Base-by-base conservation (phyloP, 2,888 invertebrate species). In the Drosophila mettleri region DNA sequence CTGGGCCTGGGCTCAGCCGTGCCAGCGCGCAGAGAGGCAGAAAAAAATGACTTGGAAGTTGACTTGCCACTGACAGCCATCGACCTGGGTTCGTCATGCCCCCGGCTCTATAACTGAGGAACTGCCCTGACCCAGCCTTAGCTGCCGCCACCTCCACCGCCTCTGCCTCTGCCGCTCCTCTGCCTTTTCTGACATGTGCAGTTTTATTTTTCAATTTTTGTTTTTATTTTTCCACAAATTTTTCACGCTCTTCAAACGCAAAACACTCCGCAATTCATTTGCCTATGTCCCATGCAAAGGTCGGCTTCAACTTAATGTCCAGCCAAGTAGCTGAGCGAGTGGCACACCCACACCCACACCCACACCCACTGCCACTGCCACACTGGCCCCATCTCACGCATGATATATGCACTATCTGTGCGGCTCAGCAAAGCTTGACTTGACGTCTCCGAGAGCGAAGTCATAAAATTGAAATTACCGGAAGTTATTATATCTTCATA, bases 401-500 rank as follows among this genome's bases (percentile, higher is more conserved):
- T 83, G 83, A 83, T 80, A 75, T 86, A 83, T 88, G 78, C 65
- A 78, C 75, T 75, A 57, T 45, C 39, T 51, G 24, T 45, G 31
- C 60, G 64, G 59, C 55, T 72, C 75, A 71, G 78, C 88, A 78
- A 83, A 80, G 83, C 80, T 65, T 73, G 74, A 69, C 69, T 62
- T 74, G 63, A 82, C 80, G 70, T 70, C 81, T 84, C 29, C 68
- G 38, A 62, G 55, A 78, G 65, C 62, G 68, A 41, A 58, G 76
- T 87, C 81, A 76, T 88, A 86, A 80, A 78, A 80, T 71, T 77
- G 82, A 89, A 88, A 90, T 89, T 86, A 89, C 90, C 91, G 90
- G 90, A 90, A 90, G 90, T 91, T 91, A 90, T 90, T 90, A 90
- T 89, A 88, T 91, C 90, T 89, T 89, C 86, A 88, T 89, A 89